Evolutionary conservation across 2,113 vertebrate species (phyloP).

Genomic region (Lepus europaeus): DNA sequence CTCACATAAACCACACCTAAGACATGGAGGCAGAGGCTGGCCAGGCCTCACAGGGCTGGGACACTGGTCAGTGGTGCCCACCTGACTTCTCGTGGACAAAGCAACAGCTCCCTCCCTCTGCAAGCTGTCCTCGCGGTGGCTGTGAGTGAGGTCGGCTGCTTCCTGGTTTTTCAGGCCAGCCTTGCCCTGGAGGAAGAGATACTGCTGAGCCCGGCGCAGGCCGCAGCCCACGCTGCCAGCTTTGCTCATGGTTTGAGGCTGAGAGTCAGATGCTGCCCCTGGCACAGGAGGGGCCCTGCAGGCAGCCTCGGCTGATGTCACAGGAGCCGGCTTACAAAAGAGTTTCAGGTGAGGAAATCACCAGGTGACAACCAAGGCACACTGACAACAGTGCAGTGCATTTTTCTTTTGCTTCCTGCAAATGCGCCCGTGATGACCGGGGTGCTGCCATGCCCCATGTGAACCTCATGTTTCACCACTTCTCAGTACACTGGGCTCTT

Average conservation of each 20-base stretch:
- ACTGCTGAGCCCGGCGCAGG: slow-evolving; percentile 80
- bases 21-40: accelerated
- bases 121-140: neutral
- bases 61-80: neutral
- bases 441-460: too few relatives aligned
- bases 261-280: slow-evolving; percentile 43
- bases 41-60: too few relatives aligned
- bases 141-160: slow-evolving; percentile 85
- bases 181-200: slow-evolving; percentile 87
- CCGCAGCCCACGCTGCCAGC: slow-evolving; percentile 71
- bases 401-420: slow-evolving; percentile 62
- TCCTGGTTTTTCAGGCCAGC: slow-evolving; percentile 87
- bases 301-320: slow-evolving; percentile 44
- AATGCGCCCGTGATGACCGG: slow-evolving; percentile 17
- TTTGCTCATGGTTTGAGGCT: neutral
- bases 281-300: slow-evolving; percentile 34
- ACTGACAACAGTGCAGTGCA: neutral
- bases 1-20: too few relatives aligned
- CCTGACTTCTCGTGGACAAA: neutral
- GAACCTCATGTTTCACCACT: neutral
- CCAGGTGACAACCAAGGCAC: slow-evolving; percentile 67
- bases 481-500: slow-evolving; percentile 38
- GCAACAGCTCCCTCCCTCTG: neutral
- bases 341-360: slow-evolving; percentile 78
- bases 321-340: slow-evolving; percentile 51